These are phyloP conservation scores for Syndactyla subalaris DNA, from an alignment of 2,797 vertebrate species.

Conservation along the genomic window DNA sequence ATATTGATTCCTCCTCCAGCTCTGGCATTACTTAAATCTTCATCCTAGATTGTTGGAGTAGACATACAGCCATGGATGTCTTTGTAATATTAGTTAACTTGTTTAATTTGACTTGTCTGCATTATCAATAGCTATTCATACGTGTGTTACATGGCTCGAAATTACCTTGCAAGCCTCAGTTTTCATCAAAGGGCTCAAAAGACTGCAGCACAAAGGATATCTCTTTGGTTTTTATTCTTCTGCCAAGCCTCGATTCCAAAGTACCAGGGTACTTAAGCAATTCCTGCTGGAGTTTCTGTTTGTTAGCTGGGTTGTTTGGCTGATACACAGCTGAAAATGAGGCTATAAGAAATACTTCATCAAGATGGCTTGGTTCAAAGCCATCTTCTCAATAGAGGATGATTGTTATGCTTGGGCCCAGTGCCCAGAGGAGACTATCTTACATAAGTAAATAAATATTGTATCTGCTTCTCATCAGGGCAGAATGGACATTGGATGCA, in stretches of 20 bases:
- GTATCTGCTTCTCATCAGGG: constrained; percentile 4
- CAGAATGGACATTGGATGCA: not conserved
- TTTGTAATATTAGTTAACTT: constrained; percentile 25
- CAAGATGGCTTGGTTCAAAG: constrained; percentile 51
- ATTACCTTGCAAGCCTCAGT: constrained; percentile 37
- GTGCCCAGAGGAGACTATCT: not conserved
- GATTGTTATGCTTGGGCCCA: constrained; percentile 11
- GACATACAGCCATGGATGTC: not conserved
- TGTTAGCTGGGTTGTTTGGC: constrained; percentile 29
- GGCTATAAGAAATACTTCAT: constrained; percentile 20
- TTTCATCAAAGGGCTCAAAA: constrained; percentile 44
- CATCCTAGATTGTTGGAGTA: not conserved
- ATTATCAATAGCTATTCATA: constrained; percentile 43
- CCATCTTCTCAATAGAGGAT: constrained; percentile 7
- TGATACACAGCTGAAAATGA: constrained; percentile 33
- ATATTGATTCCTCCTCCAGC: not conserved
- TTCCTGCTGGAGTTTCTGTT: constrained; percentile 16
- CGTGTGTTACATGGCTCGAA: constrained; percentile 21
- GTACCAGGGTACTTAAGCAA: not conserved
- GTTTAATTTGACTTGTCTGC: constrained; percentile 21
- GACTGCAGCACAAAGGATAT: constrained; percentile 31
- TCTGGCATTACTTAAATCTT: not conserved
- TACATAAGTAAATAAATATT: constrained; percentile 37
- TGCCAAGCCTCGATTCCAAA: constrained; percentile 3
- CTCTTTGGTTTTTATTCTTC: constrained; percentile 28